Evolutionary conservation across 2,797 vertebrate species (phyloP).

Genomic region (Falco cherrug): DNA sequence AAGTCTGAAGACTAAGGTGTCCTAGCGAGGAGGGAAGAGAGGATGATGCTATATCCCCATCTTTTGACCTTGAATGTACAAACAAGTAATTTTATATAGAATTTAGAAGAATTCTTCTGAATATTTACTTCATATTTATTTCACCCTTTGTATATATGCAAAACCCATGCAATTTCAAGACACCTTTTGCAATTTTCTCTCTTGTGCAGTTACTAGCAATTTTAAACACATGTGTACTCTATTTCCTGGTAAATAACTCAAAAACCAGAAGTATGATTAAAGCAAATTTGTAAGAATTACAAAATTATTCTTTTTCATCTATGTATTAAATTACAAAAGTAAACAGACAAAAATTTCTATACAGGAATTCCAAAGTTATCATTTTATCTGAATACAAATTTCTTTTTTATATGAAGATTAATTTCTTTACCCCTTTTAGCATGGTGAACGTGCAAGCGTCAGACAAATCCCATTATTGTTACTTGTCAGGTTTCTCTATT

Average conservation of each 20-base stretch:
- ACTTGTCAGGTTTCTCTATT: conserved; percentile 11
- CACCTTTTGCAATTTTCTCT: not conserved
- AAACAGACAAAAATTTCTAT: not conserved
- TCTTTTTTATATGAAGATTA: not conserved
- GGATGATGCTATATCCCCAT: not conserved
- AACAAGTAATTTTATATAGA: not conserved
- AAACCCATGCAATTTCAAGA: not conserved
- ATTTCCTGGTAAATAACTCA: not conserved
- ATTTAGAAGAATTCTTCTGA: not conserved
- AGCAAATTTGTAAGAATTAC: not conserved
- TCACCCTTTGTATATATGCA: rapidly evolving
- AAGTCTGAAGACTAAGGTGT: not conserved
- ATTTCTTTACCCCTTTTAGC: not conserved
- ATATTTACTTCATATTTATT: not conserved
- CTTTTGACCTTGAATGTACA: not conserved
- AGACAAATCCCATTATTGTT: not conserved
- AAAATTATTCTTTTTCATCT: not conserved
- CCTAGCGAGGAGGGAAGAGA: not conserved
- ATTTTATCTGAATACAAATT: not conserved
- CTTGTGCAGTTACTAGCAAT: not conserved
- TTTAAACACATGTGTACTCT: not conserved
- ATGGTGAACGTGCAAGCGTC: not conserved
- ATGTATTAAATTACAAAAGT: not conserved
- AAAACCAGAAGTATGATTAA: not conserved
- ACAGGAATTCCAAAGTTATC: not conserved